Evolutionary conservation across 2,888 invertebrate species (phyloP), one percentile per base, ranked within the genome.

Genomic region (Acronicta aceris): DNA sequence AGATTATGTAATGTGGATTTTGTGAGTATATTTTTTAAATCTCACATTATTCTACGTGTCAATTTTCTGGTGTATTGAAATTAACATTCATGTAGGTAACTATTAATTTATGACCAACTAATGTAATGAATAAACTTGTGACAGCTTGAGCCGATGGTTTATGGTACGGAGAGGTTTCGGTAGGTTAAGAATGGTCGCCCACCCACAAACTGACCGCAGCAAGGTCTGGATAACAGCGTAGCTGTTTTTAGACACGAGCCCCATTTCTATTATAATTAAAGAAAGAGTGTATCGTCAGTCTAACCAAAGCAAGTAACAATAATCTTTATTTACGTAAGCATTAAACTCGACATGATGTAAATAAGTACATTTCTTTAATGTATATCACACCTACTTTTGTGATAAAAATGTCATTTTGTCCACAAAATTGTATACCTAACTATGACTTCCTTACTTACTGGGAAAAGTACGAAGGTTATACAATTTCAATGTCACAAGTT

Each of bases 331-430:
- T 76, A 45, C 51, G 33, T 16, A 13, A 38, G 59, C 17, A 25
- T 66, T 59, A 59, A 47, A 54, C 46, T 48, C 41, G 33, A 57
- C 52, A 36, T 48, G 8, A n/a, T n/a, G 36, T 13, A 36, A 36
- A 36, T 38, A 38, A 12, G 33, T 33, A 33, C 33, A 33, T 33
- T 33, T 12, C n/a, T n/a, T 38, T 38, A 6, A 33, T 41, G 30
- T 40, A 49, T 9, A 38, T 33, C 30, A 10, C 10, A 7, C 10
- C 40, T 38, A 47, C 10, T 41, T 43, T 33, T 46, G 30, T 59
- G 52, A 77, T 74, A 62, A 73, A 48, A 51, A 36, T 50, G 43
- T 2, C 46, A 58, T 33, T 33, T 46, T 16, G 30, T 59, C 27
- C 40, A 16, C 38, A 21, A 17, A 10, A 40, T 16, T 25, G 7